phyloP scores from a whole-genome alignment of 2,888 invertebrate species.

The Sinohyriopsis cumingii region DNA sequence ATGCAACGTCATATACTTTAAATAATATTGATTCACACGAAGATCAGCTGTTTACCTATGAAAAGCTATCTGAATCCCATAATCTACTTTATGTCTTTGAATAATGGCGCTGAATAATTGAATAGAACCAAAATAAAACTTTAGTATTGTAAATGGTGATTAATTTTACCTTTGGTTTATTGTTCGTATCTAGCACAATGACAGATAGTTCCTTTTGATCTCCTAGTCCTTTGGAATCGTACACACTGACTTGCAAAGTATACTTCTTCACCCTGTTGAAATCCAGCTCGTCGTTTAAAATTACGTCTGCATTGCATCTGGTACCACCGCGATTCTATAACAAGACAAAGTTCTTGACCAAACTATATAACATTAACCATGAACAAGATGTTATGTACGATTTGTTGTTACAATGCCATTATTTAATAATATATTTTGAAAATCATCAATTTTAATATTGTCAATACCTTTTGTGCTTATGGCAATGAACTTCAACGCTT shows the following conservation, averaged over 20 bases:
- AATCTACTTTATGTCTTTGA: background rate
- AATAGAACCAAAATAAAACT: background rate
- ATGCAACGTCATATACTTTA: too few species aligned
- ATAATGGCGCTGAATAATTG: background rate
- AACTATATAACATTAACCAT: too few species aligned
- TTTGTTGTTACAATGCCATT: background rate
- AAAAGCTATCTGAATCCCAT: background rate
- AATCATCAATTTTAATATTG: background rate
- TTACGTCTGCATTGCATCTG: conserved; percentile 20
- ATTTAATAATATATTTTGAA: background rate
- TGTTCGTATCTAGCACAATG: conserved; percentile 41
- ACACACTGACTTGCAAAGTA: conserved; percentile 17
- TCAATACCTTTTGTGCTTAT: background rate
- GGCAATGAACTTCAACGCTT: too few species aligned
- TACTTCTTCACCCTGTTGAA: conserved; percentile 18
- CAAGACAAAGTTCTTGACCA: background rate
- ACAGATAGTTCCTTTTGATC: conserved; percentile 14
- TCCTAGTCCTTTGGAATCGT: conserved; percentile 33
- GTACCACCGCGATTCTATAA: conserved; percentile 20
- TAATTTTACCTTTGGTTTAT: conserved; percentile 40
- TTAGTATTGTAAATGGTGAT: too few species aligned
- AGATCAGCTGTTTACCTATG: background rate
- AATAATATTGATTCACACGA: background rate
- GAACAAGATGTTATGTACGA: too few species aligned
- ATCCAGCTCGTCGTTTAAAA: conserved; percentile 16